Conservation (phyloP, 2,888 invertebrate species). For the Harmothoe impar region DNA sequence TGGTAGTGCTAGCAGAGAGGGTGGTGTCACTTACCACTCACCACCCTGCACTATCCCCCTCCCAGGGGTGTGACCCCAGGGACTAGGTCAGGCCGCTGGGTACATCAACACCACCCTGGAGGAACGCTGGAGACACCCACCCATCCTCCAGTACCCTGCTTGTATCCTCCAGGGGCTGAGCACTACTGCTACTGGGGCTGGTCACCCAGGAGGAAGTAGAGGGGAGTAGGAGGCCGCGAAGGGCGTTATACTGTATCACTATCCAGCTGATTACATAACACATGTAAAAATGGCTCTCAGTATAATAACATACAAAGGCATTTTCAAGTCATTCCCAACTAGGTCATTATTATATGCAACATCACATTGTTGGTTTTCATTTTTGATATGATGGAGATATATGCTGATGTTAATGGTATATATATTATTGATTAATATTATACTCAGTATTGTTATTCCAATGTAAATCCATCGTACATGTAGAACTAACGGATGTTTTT, state of each 20-base stretch:
- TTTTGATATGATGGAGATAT: neutral
- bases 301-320: neutral
- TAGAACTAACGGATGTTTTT: too few species aligned
- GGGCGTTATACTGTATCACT: too few species aligned
- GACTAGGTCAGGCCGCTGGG: neutral
- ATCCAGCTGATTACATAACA: neutral
- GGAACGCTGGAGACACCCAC: too few species aligned
- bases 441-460: too few species aligned
- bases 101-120: neutral
- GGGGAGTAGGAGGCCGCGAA: too few species aligned
- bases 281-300: neutral
- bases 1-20: neutral
- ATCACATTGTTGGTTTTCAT: conserved; percentile 8
- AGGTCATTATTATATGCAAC: neutral
- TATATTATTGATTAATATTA: neutral
- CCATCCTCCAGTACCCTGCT: neutral
- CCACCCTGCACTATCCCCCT: neutral
- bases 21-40: neutral
- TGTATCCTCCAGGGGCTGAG: neutral
- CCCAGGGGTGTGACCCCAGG: neutral
- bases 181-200: too few species aligned
- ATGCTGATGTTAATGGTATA: neutral
- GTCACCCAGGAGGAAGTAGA: too few species aligned
- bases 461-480: too few species aligned
- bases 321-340: neutral